These are phyloP conservation scores for Lycia hirtaria DNA, from an alignment of 2,888 invertebrate genomes.

Conservation along the genomic window DNA sequence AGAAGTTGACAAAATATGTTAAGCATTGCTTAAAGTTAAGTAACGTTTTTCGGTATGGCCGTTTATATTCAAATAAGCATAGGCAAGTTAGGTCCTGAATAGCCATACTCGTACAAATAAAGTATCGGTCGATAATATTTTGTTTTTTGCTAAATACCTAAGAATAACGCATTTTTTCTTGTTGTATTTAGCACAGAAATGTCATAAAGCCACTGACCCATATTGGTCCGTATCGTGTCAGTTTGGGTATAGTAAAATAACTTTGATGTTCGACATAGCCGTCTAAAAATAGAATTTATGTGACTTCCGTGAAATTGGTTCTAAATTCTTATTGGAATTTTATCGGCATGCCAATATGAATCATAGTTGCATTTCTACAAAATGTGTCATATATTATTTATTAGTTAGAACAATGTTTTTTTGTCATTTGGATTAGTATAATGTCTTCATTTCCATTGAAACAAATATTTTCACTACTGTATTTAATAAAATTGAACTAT, in stretches of 20 bases:
- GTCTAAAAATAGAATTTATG: conserved; percentile 29
- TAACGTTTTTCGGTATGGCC: too few species aligned
- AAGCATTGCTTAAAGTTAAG: too few species aligned
- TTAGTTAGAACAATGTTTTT: too few species aligned
- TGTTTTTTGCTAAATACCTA: too few species aligned
- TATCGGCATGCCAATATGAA: conserved; percentile 25
- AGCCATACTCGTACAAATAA: too few species aligned
- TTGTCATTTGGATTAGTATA: neutral
- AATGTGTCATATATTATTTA: neutral
- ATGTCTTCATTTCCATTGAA: neutral
- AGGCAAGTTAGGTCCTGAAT: too few species aligned
- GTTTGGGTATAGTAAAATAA: conserved; percentile 9
- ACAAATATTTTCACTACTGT: neutral
- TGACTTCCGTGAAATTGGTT: conserved; percentile 26
- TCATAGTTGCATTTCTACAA: conserved; percentile 6
- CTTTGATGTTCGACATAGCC: conserved; percentile 13
- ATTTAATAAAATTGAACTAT: too few species aligned
- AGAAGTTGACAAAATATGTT: too few species aligned
- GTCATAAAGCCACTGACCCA: neutral
- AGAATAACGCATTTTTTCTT: too few species aligned
- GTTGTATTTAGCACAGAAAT: too few species aligned
- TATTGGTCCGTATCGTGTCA: conserved; percentile 7
- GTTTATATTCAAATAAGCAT: too few species aligned
- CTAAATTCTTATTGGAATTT: conserved; percentile 22
- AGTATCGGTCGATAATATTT: too few species aligned